Conservation (phyloP, 2,113 vertebrate species). For the Nansenia antarctica region DNA sequence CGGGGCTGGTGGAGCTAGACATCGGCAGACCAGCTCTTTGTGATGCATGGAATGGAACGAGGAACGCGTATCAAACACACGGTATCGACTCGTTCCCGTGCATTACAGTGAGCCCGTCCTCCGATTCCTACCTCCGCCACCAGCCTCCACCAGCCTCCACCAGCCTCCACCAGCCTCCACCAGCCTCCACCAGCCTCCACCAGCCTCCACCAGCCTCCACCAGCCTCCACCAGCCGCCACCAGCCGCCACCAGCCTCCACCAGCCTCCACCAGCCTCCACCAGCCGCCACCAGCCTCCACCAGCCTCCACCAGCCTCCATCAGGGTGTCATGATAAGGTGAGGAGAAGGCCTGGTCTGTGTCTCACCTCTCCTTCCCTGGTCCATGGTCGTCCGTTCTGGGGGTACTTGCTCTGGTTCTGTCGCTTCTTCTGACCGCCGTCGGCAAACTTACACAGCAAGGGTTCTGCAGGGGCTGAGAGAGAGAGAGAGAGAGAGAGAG, state of each 20-base stretch:
- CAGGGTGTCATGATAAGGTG: not conserved
- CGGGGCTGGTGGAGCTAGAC: slow-evolving; percentile 51
- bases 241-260: too few relatives aligned
- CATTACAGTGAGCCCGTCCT: too few relatives aligned
- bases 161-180: too few relatives aligned
- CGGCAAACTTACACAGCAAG: slow-evolving; percentile 98
- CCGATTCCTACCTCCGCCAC: too few relatives aligned
- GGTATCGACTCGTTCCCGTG: too few relatives aligned
- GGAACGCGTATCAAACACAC: not conserved
- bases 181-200: too few relatives aligned
- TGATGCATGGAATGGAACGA: slow-evolving; percentile 41
- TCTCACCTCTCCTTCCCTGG: slow-evolving; percentile 91
- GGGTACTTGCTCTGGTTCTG: slow-evolving; percentile 98
- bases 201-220: too few relatives aligned
- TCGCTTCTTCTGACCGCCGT: slow-evolving; percentile 97
- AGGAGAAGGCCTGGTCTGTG: not conserved
- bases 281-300: too few relatives aligned
- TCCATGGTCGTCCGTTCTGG: slow-evolving; percentile 95
- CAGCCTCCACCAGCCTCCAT: not conserved
- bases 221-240: too few relatives aligned
- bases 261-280: too few relatives aligned
- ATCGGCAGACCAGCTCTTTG: slow-evolving; percentile 46
- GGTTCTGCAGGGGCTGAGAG: slow-evolving; percentile 90
- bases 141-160: too few relatives aligned
- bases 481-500: slow-evolving; percentile 9